These are phyloP conservation scores for Danio tinwini DNA, from an alignment of 2,797 vertebrate species.

Conservation along the genomic window DNA sequence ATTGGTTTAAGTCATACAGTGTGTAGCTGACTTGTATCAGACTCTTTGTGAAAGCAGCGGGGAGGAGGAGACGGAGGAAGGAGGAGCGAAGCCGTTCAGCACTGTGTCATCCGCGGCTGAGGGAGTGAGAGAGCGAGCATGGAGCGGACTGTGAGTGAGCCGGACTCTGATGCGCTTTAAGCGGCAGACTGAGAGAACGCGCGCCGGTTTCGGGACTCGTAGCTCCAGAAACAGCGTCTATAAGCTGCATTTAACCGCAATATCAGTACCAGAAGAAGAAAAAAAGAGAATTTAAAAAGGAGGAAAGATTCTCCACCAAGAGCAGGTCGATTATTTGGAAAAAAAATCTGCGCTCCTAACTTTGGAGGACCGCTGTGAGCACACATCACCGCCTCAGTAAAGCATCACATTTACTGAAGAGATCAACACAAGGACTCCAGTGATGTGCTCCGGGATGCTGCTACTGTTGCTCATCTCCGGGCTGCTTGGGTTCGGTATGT, in stretches of 20 bases:
- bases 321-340: neutral
- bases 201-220: conserved; percentile 27
- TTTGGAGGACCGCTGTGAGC: conserved; percentile 42
- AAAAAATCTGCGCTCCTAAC: conserved; percentile 28
- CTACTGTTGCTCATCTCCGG: conserved; percentile 54
- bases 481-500: conserved; percentile 65
- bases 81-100: conserved; percentile 63
- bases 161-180: conserved; percentile 49
- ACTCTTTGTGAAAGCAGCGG: conserved; percentile 23
- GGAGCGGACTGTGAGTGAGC: conserved; percentile 51
- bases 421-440: conserved; percentile 31
- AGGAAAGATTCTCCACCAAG: neutral
- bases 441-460: conserved; percentile 59
- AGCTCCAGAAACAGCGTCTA: neutral
- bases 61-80: conserved; percentile 53
- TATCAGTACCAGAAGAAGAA: neutral
- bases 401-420: conserved; percentile 4
- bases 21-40: neutral
- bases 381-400: conserved; percentile 1
- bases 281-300: neutral
- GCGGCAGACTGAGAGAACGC: conserved; percentile 40
- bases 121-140: conserved; percentile 50
- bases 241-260: neutral
- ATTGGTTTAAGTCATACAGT: neutral
- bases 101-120: conserved; percentile 46